phyloP scores from a whole-genome alignment of 2,113 vertebrate species.

The Carettochelys insculpta region DNA sequence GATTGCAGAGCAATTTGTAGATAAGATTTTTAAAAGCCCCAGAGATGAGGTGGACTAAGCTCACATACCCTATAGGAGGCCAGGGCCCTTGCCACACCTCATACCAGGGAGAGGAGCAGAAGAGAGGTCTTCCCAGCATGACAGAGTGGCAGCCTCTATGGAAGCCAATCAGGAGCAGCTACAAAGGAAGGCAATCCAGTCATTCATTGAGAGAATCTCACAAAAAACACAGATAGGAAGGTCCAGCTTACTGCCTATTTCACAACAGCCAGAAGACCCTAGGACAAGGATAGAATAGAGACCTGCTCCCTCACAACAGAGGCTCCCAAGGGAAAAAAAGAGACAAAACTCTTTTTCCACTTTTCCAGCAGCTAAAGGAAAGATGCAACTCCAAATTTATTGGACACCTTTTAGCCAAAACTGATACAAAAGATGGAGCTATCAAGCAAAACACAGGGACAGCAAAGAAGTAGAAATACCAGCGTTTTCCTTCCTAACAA shows the following conservation, averaged over 20 bases:
- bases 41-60: too few relatives aligned
- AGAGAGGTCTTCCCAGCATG: too few relatives aligned
- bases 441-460: neutral
- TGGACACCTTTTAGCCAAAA: neutral
- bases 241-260: neutral
- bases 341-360: neutral
- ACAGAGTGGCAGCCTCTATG: too few relatives aligned
- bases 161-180: too few relatives aligned
- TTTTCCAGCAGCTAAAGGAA: neutral
- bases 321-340: neutral
- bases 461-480: neutral
- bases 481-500: neutral
- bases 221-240: neutral
- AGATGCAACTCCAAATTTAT: neutral
- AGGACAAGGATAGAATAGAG: neutral
- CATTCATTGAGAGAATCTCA: neutral
- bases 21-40: neutral
- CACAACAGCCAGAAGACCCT: neutral
- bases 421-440: neutral
- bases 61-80: too few relatives aligned
- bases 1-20: neutral
- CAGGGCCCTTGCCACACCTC: too few relatives aligned
- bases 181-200: too few relatives aligned
- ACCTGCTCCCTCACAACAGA: neutral
- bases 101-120: too few relatives aligned